phyloP scores from a whole-genome alignment of 35 echinoderm and acorn worm species.

The Diadema setosum region DNA sequence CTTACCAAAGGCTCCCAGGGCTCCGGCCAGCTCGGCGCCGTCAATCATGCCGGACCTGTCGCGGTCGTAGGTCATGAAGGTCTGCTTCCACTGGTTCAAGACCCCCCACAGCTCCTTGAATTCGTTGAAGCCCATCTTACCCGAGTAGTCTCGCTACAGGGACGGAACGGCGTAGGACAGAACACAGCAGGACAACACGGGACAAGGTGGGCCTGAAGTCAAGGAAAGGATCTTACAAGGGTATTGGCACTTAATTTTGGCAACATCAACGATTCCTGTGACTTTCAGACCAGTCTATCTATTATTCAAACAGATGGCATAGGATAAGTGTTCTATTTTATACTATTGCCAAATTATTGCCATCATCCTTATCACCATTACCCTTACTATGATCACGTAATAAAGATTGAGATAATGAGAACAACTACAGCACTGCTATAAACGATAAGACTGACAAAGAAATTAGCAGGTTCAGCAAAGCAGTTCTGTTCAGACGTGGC shows the following conservation, averaged over 20 bases:
- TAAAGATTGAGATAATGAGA: too few species aligned
- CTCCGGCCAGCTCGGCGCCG: slow-evolving; percentile 64
- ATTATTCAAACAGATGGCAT: neutral
- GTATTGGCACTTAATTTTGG: neutral
- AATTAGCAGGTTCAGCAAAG: too few species aligned
- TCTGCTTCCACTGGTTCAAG: slow-evolving; percentile 90
- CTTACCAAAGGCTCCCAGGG: slow-evolving; percentile 82
- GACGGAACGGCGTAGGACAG: neutral
- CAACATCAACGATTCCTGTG: neutral
- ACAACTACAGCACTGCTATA: too few species aligned
- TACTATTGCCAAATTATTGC: too few species aligned
- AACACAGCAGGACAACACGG: neutral
- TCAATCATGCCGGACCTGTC: slow-evolving; percentile 88
- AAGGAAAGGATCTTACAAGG: neutral
- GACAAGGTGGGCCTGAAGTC: neutral
- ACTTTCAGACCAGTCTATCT: neutral
- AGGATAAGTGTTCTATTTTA: neutral
- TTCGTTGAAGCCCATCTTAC: slow-evolving; percentile 94
- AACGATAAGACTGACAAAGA: too few species aligned
- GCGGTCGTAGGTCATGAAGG: slow-evolving; percentile 72
- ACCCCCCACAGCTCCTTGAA: slow-evolving; percentile 96
- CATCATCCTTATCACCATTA: too few species aligned
- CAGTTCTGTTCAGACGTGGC: too few species aligned
- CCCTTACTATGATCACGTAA: too few species aligned
- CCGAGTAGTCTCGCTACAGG: slow-evolving; percentile 75